Base-by-base conservation (phyloP, 1,140 invertebrate species). In the Paramacrobiotus metropolitanus region DNA sequence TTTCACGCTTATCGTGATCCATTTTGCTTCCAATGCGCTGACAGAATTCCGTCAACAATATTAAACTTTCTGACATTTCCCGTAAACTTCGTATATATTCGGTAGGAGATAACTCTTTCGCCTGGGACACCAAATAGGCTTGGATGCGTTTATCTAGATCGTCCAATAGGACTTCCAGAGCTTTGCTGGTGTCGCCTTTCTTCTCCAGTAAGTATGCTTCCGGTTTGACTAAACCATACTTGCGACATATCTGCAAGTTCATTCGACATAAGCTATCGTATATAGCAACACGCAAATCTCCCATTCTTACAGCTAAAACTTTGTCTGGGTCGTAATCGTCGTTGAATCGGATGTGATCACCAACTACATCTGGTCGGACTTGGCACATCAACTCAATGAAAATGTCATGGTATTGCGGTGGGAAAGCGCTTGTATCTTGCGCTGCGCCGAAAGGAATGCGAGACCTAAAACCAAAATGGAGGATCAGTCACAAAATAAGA, bases 311-410 rank as follows among this genome's bases (percentile, higher is more conserved):
- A 63, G 71, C 66, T 20, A 77, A 62, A 29, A 73, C 72, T 63
- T 74, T 65, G 60, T 78, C 73, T 18, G 75, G 63, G 60, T 75
- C 66, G 65, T 78, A 78, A 1, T 71, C 71, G 15, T 73, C 70
- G 55, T 73, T 67, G 34, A 69, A 69, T 59, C 75, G 73, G 0
- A 72, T 67, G 74, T 68, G 74, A 66, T 65, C 70, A 65, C 60
- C 70, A n/a, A 77, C 77, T 61, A 72, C 71, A 29, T 72, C 68
- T 1, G 78, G 74, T 59, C 81, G 75, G 68, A 79, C 72, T 64
- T 77, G 71, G 67, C 83, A 85, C 74, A 85, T 78, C 1, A 86
- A 72, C 59, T 80, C 76, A 55, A 87, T 75, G 67, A 82, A 74
- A 2, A 69, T 61, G 62, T 74, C 72, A 61, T 70, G 64, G 21